phyloP scores from a whole-genome alignment of 2,113 vertebrate species.

The Tichodroma muraria region DNA sequence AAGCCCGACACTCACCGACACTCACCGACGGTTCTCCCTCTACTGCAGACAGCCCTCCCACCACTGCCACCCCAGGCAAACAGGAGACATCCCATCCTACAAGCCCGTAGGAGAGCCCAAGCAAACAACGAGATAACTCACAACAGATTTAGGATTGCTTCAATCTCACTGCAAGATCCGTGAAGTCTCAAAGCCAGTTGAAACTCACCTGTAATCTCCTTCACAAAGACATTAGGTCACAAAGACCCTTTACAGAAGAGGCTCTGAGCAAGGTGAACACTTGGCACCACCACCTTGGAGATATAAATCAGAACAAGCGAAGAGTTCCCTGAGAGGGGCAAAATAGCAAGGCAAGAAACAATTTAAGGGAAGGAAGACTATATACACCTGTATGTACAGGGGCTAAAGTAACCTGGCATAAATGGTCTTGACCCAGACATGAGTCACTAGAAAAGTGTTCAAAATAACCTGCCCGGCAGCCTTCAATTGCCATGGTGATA shows the following conservation, averaged over 20 bases:
- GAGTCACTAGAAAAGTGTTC: background rate
- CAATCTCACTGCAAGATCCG: background rate
- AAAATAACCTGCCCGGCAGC: constrained; percentile 35
- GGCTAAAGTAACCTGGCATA: background rate
- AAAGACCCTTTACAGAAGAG: background rate
- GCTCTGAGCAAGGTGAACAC: background rate
- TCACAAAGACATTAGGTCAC: background rate
- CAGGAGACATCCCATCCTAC: background rate
- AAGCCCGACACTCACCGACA: background rate
- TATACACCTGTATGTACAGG: background rate
- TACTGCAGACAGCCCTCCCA: background rate
- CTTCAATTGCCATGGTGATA: constrained; percentile 37
- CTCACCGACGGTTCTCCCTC: background rate
- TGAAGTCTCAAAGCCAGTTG: background rate
- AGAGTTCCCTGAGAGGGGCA: background rate
- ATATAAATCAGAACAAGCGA: background rate
- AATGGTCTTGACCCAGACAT: background rate
- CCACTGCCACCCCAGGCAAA: background rate
- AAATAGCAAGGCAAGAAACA: background rate
- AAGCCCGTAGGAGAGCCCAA: background rate
- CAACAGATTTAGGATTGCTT: background rate
- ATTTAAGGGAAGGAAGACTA: background rate
- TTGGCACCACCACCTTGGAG: background rate
- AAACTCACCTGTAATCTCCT: background rate
- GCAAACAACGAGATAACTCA: background rate